Base-by-base conservation (phyloP, 2,888 invertebrate genomes). In the Podabrus alpinus region DNA sequence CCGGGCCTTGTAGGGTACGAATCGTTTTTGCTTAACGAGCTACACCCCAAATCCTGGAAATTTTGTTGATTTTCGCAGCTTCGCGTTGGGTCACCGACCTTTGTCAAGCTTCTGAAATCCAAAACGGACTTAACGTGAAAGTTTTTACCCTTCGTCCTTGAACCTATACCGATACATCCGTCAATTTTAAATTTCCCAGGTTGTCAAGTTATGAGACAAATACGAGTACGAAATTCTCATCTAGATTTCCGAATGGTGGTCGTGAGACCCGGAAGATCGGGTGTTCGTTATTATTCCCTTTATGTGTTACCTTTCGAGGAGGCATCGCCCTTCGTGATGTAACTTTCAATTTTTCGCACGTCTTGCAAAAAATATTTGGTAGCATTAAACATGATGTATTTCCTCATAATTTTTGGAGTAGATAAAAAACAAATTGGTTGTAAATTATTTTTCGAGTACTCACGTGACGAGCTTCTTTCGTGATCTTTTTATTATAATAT, bases 221-320 rank as follows among this genome's bases (percentile, higher is more conserved):
- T 69, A 68, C 72, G 59, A 67, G 72, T 67, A 71, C 29, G 71
- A 72, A 77, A 77, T 77, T 77, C 77, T 77, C 78, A 78, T 78
- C 75, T 69, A 64, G 62, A 64, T 64, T 64, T 64, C 62, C 62
- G 60, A 66, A 64, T 64, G 68, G 69, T 67, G 45, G 71, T 72
- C 78, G 78, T 78, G 78, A 75, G 78, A 77, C 78, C 78, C 76
- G 78, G 78, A 77, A 77, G 75, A 74, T 24, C 69, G 73, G 71
- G 66, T 59, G 75, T 73, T 76, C 78, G 74, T 78, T 76, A 78
- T 72, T 74, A 74, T 72, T 76, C 73, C 73, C 78, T 77, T 77
- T 71, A 73, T 73, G 72, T 25, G 66, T 64, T 15, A 74, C 72
- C 71, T 71, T 71, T 75, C 66, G 72, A 45, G 45, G 68, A 70